Evolutionary conservation across 2,113 vertebrate genomes (phyloP), one percentile per base, ranked within the genome.

Genomic region (Ciconia boyciana): DNA sequence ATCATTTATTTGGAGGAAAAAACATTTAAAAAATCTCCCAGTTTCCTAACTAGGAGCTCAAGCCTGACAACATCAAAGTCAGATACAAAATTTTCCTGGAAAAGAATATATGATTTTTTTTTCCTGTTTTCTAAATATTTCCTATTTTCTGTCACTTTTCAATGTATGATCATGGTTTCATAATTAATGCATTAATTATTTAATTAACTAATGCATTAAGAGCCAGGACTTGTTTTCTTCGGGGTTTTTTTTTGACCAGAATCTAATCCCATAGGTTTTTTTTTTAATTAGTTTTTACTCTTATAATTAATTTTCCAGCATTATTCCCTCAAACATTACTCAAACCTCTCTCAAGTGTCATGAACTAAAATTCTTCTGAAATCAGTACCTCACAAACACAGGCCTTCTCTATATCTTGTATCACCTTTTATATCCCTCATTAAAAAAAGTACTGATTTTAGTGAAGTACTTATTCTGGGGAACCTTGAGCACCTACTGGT

Each of bases 1-100:
- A 36, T 18, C 1, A 31, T 1, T 48, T 80, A 7, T 66, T 60
- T 26, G 6, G 39, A 58, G 3, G 31, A 69, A 77, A 87, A 61
- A 34, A 2, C 0, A 6, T 36, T 55, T 5, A 5, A 58, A 68
- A 51, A 9, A 18, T 26, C 4, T 60, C 15, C 2, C 9, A 17
- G 3, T 55, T 68, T 76, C 43, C 6, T 78, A 48, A 39, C 19
- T 36, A 16, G 11, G 8, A 58, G 4, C 2, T 89, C 39, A 79
- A 4, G 16, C 2, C 8, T 25, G 3, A 14, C 22, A 83, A 39
- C 13, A 39, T 41, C 21, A 58, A 71, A 80, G 21, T 25, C 6
- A 79, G 11, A 68, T 24, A 21, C 1, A 41, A 83, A 34, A 13
- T 7, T 60, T 83, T 68, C 22, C 41, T 60, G 24, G 20, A 49